phyloP scores from a whole-genome alignment of 2,113 vertebrate genomes.

The Microtus ochrogaster region DNA sequence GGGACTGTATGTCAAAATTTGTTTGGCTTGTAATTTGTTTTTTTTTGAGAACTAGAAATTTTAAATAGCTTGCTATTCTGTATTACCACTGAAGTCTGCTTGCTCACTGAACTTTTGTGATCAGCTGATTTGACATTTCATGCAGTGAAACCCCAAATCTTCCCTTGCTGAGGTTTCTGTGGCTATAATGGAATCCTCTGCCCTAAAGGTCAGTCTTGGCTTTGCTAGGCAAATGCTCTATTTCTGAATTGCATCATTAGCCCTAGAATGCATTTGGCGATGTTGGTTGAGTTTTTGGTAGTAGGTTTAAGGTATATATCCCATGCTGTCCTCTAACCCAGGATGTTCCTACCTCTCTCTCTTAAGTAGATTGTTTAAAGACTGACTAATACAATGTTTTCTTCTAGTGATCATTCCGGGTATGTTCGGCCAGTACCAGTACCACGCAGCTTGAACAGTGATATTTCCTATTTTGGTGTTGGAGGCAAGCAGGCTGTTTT shows the following conservation, averaged over 20 bases:
- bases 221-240: neutral
- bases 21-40: neutral
- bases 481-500: conserved; percentile 97
- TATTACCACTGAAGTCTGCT: neutral
- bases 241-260: neutral
- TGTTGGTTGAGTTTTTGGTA: neutral
- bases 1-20: neutral
- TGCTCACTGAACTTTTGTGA: neutral
- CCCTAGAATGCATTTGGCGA: neutral
- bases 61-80: neutral
- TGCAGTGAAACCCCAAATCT: neutral
- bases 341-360: neutral
- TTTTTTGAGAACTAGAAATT: neutral
- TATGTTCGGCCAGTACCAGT: conserved; percentile 91
- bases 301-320: neutral
- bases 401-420: conserved; percentile 88
- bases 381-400: conserved; percentile 49
- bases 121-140: neutral
- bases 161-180: neutral
- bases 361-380: conserved; percentile 22
- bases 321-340: no score
- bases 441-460: conserved; percentile 95
- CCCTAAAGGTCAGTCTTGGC: neutral
- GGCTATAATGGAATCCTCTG: neutral
- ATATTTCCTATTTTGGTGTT: conserved; percentile 98